Conservation (phyloP, 2,113 vertebrate genomes). For the Ctenodactylus gundi region DNA sequence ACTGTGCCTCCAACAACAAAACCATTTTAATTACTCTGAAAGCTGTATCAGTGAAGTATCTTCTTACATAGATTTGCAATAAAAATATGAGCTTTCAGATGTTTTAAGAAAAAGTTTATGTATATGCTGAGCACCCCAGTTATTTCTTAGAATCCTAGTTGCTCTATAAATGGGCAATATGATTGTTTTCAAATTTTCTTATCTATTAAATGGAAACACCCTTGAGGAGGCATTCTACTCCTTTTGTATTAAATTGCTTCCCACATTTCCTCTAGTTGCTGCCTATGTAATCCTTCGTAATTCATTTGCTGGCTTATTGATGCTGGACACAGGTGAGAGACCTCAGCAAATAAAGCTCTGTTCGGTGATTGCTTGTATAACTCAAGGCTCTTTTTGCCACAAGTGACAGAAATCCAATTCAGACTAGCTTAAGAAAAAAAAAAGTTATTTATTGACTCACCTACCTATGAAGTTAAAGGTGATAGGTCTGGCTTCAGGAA, state of each 20-base stretch:
- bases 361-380: constrained; percentile 55
- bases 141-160: neutral
- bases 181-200: neutral
- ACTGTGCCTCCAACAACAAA: neutral
- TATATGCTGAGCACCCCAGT: neutral
- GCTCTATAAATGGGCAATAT: neutral
- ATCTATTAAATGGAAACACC: neutral
- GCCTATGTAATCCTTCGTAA: constrained; percentile 31
- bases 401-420: constrained; percentile 76
- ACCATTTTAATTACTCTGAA: constrained; percentile 39
- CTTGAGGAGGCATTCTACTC: neutral
- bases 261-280: constrained; percentile 39
- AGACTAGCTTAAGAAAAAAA: neutral
- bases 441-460: constrained; percentile 38
- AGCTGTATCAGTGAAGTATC: constrained; percentile 19
- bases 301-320: constrained; percentile 60
- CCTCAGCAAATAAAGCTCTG: constrained; percentile 55
- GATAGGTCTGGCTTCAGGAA: constrained; percentile 40
- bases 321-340: constrained; percentile 61
- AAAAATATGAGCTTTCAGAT: neutral
- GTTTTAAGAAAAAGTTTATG: neutral
- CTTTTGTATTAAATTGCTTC: constrained; percentile 50
- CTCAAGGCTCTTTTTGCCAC: constrained; percentile 60
- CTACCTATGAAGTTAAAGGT: constrained; percentile 34
- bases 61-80: constrained; percentile 48